Conservation (phyloP, 2,888 invertebrate genomes). For the Epistrophe grossulariae region DNA sequence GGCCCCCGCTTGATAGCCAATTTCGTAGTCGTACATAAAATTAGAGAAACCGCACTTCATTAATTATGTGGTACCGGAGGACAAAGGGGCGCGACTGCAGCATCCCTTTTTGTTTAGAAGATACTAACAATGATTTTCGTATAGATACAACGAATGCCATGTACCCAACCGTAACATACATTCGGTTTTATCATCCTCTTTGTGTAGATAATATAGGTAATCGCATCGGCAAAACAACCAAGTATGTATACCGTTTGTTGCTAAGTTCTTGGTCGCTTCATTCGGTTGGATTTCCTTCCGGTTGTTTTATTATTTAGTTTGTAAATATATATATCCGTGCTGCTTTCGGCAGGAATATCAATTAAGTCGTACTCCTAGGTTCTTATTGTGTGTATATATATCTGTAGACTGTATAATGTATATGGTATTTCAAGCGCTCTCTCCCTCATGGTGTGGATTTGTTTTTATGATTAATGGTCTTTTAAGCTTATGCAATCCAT, state of each 20-base stretch:
- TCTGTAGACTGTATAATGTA: too few relatives aligned
- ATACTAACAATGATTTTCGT: slow-evolving; percentile 55
- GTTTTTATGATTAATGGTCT: slow-evolving; percentile 68
- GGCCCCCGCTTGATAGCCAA: slow-evolving; percentile 71
- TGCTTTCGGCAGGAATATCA: slow-evolving; percentile 38
- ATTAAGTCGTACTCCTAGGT: slow-evolving; percentile 27
- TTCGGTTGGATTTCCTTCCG: slow-evolving; percentile 18
- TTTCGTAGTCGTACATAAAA: slow-evolving; percentile 72
- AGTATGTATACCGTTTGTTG: slow-evolving; percentile 20
- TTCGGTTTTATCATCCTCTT: slow-evolving; percentile 47
- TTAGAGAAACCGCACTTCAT: slow-evolving; percentile 74
- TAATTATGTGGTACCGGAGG: slow-evolving; percentile 56
- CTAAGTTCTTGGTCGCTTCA: slow-evolving; percentile 32
- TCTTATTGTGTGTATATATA: neutral
- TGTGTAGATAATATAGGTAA: slow-evolving; percentile 40
- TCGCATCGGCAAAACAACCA: slow-evolving; percentile 43
- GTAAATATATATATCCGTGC: too few relatives aligned
- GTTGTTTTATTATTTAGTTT: slow-evolving; percentile 22
- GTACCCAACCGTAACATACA: slow-evolving; percentile 36
- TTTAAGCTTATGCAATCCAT: slow-evolving; percentile 72
- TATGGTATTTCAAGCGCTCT: slow-evolving; percentile 4
- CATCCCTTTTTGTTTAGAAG: slow-evolving; percentile 36
- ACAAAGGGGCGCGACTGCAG: slow-evolving; percentile 6
- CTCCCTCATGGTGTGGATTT: slow-evolving; percentile 54
- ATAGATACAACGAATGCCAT: neutral